A percentile compares a stretch with the other conserved stretches of the same genome.
Evolutionary conservation across 2,888 invertebrate species (phyloP).

Genomic region (Tridacna gigas): DNA sequence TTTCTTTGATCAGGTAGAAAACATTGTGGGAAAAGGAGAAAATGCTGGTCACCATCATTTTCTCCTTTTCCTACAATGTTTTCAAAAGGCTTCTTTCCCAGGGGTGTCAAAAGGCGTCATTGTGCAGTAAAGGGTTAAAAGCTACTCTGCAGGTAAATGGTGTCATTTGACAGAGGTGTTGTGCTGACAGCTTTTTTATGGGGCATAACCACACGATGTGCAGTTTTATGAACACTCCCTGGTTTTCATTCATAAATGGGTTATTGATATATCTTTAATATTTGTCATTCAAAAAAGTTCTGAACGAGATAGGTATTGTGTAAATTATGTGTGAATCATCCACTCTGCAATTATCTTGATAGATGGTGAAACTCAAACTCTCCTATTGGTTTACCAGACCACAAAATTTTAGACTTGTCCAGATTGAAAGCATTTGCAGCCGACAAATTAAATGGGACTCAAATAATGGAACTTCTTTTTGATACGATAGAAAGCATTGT

Average conservation of each 20-base stretch:
- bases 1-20: no score
- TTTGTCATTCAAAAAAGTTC: conserved; percentile 48
- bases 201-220: conserved; percentile 2
- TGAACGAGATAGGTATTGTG: conserved; percentile 44
- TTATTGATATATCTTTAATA: conserved; percentile 56
- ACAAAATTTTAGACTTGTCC: no score
- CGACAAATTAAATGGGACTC: not conserved
- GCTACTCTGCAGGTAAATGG: no score
- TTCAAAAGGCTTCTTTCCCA: not conserved
- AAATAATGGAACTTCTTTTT: no score
- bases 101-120: not conserved
- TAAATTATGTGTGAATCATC: conserved; percentile 53
- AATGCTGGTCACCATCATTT: not conserved
- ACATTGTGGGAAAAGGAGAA: not conserved
- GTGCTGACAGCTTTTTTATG: not conserved
- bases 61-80: not conserved
- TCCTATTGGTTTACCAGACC: no score
- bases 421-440: no score
- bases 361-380: conserved; percentile 9
- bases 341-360: conserved; percentile 34
- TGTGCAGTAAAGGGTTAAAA: not conserved
- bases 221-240: conserved; percentile 44
- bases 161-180: not conserved
- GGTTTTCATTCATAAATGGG: conserved; percentile 55
- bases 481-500: conserved; percentile 4